Evolutionary conservation across 2,113 vertebrate genomes (phyloP), one percentile per base, ranked within the genome.

Genomic region (Bubo bubo): DNA sequence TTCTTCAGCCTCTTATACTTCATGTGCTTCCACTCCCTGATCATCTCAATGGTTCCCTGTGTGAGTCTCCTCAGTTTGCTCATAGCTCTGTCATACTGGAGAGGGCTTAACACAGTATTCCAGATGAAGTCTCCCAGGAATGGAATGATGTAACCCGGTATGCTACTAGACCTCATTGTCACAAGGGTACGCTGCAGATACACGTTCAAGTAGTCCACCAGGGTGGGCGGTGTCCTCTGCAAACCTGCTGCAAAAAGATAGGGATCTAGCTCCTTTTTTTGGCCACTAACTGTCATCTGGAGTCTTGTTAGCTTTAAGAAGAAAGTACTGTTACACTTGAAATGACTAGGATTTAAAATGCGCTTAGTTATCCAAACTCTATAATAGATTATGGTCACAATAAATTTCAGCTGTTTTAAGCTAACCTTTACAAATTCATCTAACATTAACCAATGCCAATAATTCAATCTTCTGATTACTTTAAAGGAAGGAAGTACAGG

Each of bases 21-120:
- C 43, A 19, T 4, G 12, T 53, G 14, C 22, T 86, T 45, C 34
- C 32, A n/a, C 6, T 47, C 58, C 53, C 49, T 47, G 58, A 39
- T 23, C 53, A 56, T 7, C 26, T 28, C 19, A 45, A 45, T 19
- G 22, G 67, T 28, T 73, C 49, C 26, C 26, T 28, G 22, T 12
- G 64, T 27, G 26, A 1, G 0, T 13, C 20, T 74, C 41, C 56
- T 21, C 26, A 2, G 0, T 35, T 53, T 62, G 35, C 60, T 39
- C 19, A 3, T n/a, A 39, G 63, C 39, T 56, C 23, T 14, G 5
- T 39, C 50, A 9, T 6, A 26, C 39, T 3, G 18, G 14, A 64
- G 56, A 23, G n/a, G 12, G 14, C 6, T 76, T 64, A 62, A 50
- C 7, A n/a, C 26, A 11, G 18, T 3, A 52, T 28, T 60, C 28